Conservation (phyloP, 2,888 invertebrate genomes). For the Pyrrhia umbra region DNA sequence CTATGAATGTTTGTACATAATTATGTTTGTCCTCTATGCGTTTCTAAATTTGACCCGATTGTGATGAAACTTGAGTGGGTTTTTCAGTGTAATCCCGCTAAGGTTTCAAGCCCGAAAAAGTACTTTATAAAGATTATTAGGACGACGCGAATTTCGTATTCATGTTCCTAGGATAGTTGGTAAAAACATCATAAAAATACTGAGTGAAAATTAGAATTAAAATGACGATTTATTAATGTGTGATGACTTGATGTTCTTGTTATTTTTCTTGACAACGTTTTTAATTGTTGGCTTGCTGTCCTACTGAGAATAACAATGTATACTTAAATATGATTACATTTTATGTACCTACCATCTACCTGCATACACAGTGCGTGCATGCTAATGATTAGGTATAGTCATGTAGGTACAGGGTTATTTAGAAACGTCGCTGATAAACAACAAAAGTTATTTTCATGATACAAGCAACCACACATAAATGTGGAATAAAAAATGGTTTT, state of each 20-base stretch:
- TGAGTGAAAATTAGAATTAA: too few species aligned
- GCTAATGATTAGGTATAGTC: conserved; percentile 15
- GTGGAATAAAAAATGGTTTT: not conserved
- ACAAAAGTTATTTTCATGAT: conserved; percentile 31
- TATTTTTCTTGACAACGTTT: not conserved
- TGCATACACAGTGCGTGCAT: conserved; percentile 18
- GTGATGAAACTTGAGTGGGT: too few species aligned
- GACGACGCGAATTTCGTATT: too few species aligned
- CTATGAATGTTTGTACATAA: too few species aligned
- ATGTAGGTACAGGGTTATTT: not conserved
- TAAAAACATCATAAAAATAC: too few species aligned
- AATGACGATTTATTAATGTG: not conserved
- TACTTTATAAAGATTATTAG: too few species aligned
- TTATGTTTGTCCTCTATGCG: too few species aligned
- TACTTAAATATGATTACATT: not conserved
- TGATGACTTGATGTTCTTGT: not conserved
- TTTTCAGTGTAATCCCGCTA: too few species aligned
- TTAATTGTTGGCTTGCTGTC: not conserved
- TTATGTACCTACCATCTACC: conserved; percentile 8
- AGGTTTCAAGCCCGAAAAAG: too few species aligned
- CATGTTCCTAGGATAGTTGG: too few species aligned
- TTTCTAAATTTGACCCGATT: too few species aligned
- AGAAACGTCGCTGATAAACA: conserved; percentile 22
- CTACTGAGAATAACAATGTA: not conserved
- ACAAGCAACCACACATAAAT: not conserved